These are phyloP conservation scores for Pogoniulus pusillus DNA, from an alignment of 2,797 vertebrate species.

Conservation along the genomic window DNA sequence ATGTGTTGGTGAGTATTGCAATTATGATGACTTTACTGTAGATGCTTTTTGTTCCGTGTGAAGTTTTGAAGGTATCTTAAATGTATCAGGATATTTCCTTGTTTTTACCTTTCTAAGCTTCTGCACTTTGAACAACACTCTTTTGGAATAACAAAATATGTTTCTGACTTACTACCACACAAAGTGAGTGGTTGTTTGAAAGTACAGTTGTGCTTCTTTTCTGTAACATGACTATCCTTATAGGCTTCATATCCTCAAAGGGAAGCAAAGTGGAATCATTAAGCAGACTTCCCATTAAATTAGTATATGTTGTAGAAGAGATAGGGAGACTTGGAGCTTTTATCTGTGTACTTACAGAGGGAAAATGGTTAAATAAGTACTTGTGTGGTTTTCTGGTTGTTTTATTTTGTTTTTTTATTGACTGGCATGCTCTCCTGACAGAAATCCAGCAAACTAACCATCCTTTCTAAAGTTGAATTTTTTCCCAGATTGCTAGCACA, in stretches of 20 bases:
- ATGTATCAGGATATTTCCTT: neutral
- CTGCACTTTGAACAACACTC: neutral
- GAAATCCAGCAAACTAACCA: conserved; percentile 21
- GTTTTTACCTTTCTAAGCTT: neutral
- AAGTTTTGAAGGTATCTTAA: conserved; percentile 31
- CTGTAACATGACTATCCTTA: neutral
- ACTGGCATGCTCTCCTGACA: conserved; percentile 33
- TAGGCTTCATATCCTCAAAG: conserved; percentile 15
- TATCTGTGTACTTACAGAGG: neutral
- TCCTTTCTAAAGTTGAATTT: neutral
- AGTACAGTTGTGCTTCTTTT: neutral
- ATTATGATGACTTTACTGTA: conserved; percentile 29
- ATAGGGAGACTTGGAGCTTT: neutral
- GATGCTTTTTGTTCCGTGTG: neutral
- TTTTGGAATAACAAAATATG: neutral
- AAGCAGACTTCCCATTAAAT: neutral
- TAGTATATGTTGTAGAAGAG: neutral
- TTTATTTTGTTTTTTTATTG: neutral
- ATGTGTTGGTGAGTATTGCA: conserved; percentile 92
- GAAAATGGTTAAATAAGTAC: neutral
- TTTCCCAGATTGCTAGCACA: conserved; percentile 25
- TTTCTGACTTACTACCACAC: conserved; percentile 2
- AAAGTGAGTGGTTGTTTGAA: neutral
- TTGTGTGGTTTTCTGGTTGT: neutral
- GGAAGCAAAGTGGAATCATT: conserved; percentile 13